A percentile compares a stretch with the other conserved stretches of the same genome.
Conservation (phyloP, 2,888 invertebrate species). For the Halocaridina rubra region DNA sequence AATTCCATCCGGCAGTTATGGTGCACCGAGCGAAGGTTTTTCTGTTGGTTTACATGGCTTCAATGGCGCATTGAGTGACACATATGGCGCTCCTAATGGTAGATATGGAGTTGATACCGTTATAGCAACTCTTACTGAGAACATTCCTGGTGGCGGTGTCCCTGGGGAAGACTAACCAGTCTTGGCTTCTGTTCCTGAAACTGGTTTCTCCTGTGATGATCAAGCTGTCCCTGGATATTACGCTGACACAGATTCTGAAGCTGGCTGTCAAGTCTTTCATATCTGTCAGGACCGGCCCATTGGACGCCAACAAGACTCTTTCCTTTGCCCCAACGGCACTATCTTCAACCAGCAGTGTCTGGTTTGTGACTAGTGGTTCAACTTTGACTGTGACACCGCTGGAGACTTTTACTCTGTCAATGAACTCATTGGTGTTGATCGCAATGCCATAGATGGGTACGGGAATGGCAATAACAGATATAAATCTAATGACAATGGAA, state of each 20-base stretch:
- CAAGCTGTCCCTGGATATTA: slow-evolving; percentile 8
- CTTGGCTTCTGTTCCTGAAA: not conserved
- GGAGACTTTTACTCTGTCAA: slow-evolving; percentile 46
- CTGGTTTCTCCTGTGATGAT: slow-evolving; percentile 10
- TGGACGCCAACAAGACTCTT: slow-evolving; percentile 34
- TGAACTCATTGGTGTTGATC: slow-evolving; percentile 41
- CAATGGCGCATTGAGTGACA: not conserved
- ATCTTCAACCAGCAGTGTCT: slow-evolving; percentile 62
- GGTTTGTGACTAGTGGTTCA: slow-evolving; percentile 61
- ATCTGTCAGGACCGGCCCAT: slow-evolving; percentile 34
- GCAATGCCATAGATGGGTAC: not conserved
- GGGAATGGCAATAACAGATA: not conserved
- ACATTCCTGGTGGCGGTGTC: not conserved
- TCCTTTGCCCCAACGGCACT: slow-evolving; percentile 61
- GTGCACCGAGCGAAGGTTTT: not conserved
- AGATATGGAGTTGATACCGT: not conserved
- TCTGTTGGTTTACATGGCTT: not conserved
- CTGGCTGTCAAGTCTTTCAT: slow-evolving; percentile 28
- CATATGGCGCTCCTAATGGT: not conserved
- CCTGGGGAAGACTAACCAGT: slow-evolving; percentile 14
- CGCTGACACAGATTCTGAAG: not conserved
- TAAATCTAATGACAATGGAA: not conserved
- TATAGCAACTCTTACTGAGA: not conserved
- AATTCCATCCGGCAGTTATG: not conserved
- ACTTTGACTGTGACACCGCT: slow-evolving; percentile 48